A percentile compares a stretch with the other conserved stretches of the same genome.
phyloP scores from a whole-genome alignment of 2,888 invertebrate species.

The Cistogaster globosa region DNA sequence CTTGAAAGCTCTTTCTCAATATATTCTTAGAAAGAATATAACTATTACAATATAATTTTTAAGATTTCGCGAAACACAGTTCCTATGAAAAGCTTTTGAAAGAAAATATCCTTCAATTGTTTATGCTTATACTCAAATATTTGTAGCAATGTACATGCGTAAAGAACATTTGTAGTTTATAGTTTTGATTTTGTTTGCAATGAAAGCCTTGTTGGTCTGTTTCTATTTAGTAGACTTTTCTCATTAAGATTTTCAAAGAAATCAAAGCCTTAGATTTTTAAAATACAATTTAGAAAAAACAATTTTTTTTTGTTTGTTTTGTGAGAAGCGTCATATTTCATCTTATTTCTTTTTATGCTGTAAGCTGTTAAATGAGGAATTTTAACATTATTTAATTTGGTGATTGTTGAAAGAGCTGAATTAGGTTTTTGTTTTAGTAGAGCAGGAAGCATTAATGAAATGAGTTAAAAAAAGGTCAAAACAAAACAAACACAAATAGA shows the following conservation, averaged over 20 bases:
- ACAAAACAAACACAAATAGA: neutral
- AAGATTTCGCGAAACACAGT: conserved; percentile 9
- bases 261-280: conserved; percentile 61
- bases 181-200: conserved; percentile 56
- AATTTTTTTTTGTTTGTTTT: no score
- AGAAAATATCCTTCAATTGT: conserved; percentile 27
- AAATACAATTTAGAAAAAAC: conserved; percentile 39
- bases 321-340: conserved; percentile 63
- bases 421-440: conserved; percentile 75
- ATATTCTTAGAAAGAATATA: conserved; percentile 21
- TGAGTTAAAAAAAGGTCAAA: conserved; percentile 29
- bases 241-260: conserved; percentile 55
- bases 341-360: conserved; percentile 62
- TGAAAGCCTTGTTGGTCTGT: conserved; percentile 63
- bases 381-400: conserved; percentile 78
- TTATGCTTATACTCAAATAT: conserved; percentile 4
- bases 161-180: conserved; percentile 3
- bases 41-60: conserved; percentile 1
- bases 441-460: conserved; percentile 64
- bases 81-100: conserved; percentile 28
- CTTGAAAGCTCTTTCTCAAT: conserved; percentile 56
- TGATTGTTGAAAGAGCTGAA: conserved; percentile 82
- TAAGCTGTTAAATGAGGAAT: conserved; percentile 77
- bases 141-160: neutral
- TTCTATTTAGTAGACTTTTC: conserved; percentile 57